A percentile compares a stretch with the other conserved stretches of the same genome.
These are phyloP conservation scores for Dugesia japonica DNA, from an alignment of 2,888 invertebrate species.

Conservation along the genomic window DNA sequence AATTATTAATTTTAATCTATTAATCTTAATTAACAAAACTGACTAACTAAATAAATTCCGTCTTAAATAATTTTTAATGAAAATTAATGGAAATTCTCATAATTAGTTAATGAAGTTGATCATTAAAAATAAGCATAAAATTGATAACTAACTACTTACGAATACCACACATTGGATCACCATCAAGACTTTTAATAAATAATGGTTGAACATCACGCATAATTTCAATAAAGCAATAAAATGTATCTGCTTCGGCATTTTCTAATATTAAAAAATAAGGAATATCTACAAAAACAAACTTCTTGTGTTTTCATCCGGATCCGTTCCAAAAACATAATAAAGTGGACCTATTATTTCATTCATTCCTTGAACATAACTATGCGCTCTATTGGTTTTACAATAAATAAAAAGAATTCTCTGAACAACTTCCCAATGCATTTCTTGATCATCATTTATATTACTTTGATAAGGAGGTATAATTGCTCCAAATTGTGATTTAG, in stretches of 20 bases:
- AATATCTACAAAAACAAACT: conserved; percentile 50
- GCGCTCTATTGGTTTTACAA: conserved; percentile 90
- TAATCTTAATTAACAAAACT: no score
- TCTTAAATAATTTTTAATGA: neutral
- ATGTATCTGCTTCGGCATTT: conserved; percentile 85
- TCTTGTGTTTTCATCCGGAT: conserved; percentile 63
- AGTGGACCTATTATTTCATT: conserved; percentile 89
- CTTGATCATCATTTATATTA: conserved; percentile 60
- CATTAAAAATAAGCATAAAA: neutral
- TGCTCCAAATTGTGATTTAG: neutral
- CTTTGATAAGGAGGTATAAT: no score
- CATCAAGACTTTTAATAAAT: conserved; percentile 79
- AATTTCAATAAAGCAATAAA: conserved; percentile 89
- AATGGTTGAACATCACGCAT: conserved; percentile 88
- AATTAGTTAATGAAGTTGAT: neutral
- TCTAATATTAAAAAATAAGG: conserved; percentile 51
- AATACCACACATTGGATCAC: conserved; percentile 61
- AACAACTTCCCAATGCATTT: conserved; percentile 95
- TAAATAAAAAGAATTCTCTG: conserved; percentile 89
- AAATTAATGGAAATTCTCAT: no score
- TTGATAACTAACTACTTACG: conserved; percentile 39
- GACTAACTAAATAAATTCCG: neutral
- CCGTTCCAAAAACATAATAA: conserved; percentile 84
- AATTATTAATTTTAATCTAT: no score
- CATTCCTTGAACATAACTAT: conserved; percentile 83